These are phyloP conservation scores for Rhynchomys soricoides DNA, from an alignment of 2,113 vertebrate species.

Conservation along the genomic window DNA sequence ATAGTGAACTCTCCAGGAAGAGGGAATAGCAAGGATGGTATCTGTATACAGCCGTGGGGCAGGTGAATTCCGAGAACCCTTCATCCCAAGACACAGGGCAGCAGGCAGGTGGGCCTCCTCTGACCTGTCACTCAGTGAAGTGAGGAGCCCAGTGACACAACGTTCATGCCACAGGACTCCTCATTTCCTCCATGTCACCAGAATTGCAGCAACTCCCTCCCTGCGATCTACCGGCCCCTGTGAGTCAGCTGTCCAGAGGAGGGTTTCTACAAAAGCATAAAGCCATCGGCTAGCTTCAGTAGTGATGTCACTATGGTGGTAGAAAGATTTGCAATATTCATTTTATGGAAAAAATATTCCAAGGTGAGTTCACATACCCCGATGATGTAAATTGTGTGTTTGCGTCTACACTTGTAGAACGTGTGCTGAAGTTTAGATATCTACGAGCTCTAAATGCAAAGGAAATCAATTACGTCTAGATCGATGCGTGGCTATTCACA, in stretches of 20 bases:
- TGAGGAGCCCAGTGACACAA: background rate
- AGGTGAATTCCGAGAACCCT: background rate
- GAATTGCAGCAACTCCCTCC: accelerated
- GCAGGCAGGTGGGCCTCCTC: background rate
- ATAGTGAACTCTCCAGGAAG: background rate
- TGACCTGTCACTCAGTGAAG: background rate
- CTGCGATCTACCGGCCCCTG: background rate
- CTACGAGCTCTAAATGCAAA: slow-evolving; percentile 12
- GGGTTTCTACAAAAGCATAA: too few species aligned
- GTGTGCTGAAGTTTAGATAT: background rate
- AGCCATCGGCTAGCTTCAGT: background rate
- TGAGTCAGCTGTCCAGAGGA: background rate
- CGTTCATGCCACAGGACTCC: background rate
- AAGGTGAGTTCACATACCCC: background rate
- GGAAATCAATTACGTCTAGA: background rate
- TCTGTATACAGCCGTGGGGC: accelerated
- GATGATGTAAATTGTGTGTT: background rate
- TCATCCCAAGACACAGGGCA: background rate
- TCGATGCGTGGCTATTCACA: background rate
- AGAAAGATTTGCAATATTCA: background rate
- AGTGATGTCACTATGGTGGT: background rate
- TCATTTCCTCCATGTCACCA: too few species aligned
- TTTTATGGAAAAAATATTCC: background rate
- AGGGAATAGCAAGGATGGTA: too few species aligned
- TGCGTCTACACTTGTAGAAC: background rate